Evolutionary conservation across 2,888 invertebrate genomes (phyloP), one percentile per base, ranked within the genome.

Genomic region (Drosophila subquinaria): DNA sequence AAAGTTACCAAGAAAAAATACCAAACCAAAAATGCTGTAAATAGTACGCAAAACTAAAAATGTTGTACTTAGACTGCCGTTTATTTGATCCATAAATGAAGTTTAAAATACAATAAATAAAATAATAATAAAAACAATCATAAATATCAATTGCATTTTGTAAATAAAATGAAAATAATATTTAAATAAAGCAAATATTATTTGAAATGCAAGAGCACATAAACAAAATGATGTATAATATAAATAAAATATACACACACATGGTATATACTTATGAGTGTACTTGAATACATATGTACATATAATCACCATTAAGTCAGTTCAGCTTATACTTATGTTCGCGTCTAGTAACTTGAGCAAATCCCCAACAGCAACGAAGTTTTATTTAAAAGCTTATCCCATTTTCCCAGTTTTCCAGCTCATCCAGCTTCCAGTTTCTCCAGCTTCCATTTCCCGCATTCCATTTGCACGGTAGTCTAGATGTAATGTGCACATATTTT

Each of bases 1-100:
- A 64, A 38, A 45, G 47, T 59, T 40, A 56, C 20, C 38, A 55
- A 30, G 2, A 36, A 45, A 38, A 48, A 50, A 47, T 45, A 53
- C 63, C 67, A 74, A 84, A 63, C 57, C 56, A 77, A 63, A 60
- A 77, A 63, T 59, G 72, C 79, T 81, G 81, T 82, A 87, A 74
- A 82, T 82, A 81, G 63, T 53, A 72, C 45, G 48, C 48, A 57
- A 76, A 38, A 40, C 13, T 23, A 45, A 42, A 61, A 59, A 15
- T 60, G 48, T 56, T 45, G 60, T 48, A 48, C 35, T 33, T 77
- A 81, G 78, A 61, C 68, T 69, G 64, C 47, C 59, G 55, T 75
- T 65, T 63, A 17, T 63, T 65, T 42, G 67, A 65, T 79, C 33
- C 45, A 56, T 47, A 50, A 59, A 65, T 23, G 11, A 55, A 50